Base-by-base conservation (phyloP, 53 echinoderm and acorn worm species). In the Pentamera pediparva region DNA sequence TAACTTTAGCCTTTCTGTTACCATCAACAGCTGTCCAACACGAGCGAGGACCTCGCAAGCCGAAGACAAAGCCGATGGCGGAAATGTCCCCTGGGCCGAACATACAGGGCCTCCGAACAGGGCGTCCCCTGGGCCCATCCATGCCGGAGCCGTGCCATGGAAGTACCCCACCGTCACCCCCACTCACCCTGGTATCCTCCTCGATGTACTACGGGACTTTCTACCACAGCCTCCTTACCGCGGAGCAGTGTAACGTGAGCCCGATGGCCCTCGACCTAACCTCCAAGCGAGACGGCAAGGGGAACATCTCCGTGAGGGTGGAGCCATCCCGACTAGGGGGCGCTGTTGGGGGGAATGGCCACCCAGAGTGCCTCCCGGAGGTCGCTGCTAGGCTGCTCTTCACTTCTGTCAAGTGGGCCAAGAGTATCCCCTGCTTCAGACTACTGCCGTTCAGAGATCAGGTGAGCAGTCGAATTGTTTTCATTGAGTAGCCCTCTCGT, bases 181-280 rank as follows among this genome's bases (percentile, higher is more conserved):
- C 75, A 0, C 60, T 38, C 29, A 70, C 62, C 63, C 45, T 80
- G 48, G 79, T 83, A 43, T 93, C 93, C n/a, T 76, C 89, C 5
- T 86, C 88, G 19, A 85, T 91, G 80, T 96, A 86, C 83, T 96
- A 96, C 65, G 96, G 96, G 5, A 96, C 96, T 19, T 96, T 96
- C 67, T 96, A 96, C 36, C 96, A 96, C 79, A 96, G 96, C 59
- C 75, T 96, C 3, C 81, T 96, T 32, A 91, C 88, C 10, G 96
- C 96, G 0, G 96, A 96, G 74, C 96, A 96, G 49, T 96, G 79
- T 76, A 96, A 96, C 70, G 80, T 96, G 54, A 96, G 88, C 54
- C 96, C 96, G 4, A 82, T 96, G 70, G 83, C 86, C 5, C 58
- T 96, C 41, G 96, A 96, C 31, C 51, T 86, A 39, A 72, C 51